Conservation (phyloP, 2,888 invertebrate species). For the Venustoraphidia nigricollis region DNA sequence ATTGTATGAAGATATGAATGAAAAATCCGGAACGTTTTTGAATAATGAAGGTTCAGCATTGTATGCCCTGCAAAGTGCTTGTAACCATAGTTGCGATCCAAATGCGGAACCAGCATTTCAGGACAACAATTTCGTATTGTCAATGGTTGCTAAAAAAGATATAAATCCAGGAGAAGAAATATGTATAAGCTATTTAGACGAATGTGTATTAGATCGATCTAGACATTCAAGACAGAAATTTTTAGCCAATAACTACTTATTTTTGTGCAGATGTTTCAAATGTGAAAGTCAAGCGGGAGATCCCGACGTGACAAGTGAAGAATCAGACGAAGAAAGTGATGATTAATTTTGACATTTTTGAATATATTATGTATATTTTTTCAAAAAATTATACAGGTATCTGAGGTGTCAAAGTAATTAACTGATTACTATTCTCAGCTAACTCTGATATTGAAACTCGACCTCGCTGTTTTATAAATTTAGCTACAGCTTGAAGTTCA, state of each 20-base stretch:
- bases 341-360: constrained; percentile 17
- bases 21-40: constrained; percentile 62
- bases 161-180: constrained; percentile 78
- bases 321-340: constrained; percentile 43
- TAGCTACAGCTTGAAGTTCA: constrained; percentile 85
- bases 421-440: constrained; percentile 83
- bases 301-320: constrained; percentile 72
- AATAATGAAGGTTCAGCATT: constrained; percentile 89
- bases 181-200: constrained; percentile 78
- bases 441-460: constrained; percentile 86
- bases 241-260: constrained; percentile 63
- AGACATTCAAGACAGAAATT: constrained; percentile 77
- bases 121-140: constrained; percentile 61
- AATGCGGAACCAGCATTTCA: constrained; percentile 79
- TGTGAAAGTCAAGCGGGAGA: constrained; percentile 59
- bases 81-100: constrained; percentile 85
- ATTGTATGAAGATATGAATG: constrained; percentile 68
- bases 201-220: constrained; percentile 64
- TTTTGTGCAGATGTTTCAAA: constrained; percentile 66
- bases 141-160: constrained; percentile 51
- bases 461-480: constrained; percentile 89
- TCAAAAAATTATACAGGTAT: constrained; percentile 1
- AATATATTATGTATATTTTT: neutral
- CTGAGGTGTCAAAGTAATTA: constrained; percentile 68
- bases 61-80: constrained; percentile 70